phyloP scores from a whole-genome alignment of 1,140 invertebrate species.

The Drosophila ercepeae region DNA sequence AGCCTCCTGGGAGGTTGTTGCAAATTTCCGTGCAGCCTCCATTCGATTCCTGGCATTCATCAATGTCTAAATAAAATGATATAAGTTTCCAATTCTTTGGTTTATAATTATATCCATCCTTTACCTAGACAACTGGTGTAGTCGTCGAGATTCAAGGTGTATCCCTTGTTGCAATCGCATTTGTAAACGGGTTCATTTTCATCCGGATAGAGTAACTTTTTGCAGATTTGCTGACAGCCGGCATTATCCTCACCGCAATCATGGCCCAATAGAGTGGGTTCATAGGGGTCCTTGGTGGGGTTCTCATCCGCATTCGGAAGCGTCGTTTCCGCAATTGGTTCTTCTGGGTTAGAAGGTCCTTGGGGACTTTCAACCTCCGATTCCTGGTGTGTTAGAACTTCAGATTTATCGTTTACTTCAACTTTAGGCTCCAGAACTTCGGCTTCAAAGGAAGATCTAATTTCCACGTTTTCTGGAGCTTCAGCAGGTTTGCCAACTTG shows the following conservation, averaged over 20 bases:
- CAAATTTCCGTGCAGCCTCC: conserved; percentile 87
- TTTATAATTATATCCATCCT: not conserved
- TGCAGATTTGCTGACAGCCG: conserved; percentile 81
- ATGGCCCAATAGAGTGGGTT: conserved; percentile 62
- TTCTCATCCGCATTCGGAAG: conserved; percentile 40
- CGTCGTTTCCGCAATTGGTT: not conserved
- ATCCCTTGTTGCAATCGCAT: conserved; percentile 75
- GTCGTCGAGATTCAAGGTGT: conserved; percentile 68
- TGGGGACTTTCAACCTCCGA: not conserved
- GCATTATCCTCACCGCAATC: conserved; percentile 69
- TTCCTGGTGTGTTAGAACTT: not conserved
- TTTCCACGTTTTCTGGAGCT: not conserved
- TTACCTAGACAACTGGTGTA: conserved; percentile 71
- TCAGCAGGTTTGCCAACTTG: not conserved
- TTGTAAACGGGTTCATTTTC: conserved; percentile 69
- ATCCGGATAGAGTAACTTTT: conserved; percentile 66
- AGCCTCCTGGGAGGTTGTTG: conserved; percentile 89
- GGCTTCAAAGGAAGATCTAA: not conserved
- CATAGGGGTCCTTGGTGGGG: conserved; percentile 63
- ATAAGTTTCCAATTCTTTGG: too few species aligned
- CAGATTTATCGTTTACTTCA: not conserved
- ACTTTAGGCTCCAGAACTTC: not conserved
- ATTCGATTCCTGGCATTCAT: conserved; percentile 90
- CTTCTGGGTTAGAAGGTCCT: not conserved
- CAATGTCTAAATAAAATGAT: conserved; percentile 86